phyloP scores from a whole-genome alignment of 2,113 vertebrate species.

The Rhagologus leucostigma region DNA sequence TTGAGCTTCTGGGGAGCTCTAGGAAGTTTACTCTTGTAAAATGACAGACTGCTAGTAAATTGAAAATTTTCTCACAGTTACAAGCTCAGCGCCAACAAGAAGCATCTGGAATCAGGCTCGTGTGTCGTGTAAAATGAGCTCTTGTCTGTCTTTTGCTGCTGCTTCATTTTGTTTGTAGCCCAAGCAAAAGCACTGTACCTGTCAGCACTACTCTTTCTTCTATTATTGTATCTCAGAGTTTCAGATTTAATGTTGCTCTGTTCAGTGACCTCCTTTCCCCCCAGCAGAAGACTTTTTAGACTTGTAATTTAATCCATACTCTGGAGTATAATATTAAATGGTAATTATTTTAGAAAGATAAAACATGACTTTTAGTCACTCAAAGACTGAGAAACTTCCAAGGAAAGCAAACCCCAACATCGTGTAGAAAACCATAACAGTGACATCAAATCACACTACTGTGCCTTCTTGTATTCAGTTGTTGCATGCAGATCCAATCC shows the following conservation, averaged over 20 bases:
- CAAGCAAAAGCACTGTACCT: background rate
- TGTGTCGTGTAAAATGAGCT: background rate
- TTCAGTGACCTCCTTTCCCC: background rate
- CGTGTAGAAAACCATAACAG: background rate
- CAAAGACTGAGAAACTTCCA: background rate
- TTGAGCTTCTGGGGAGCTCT: background rate
- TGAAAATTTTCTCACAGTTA: background rate
- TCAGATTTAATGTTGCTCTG: background rate
- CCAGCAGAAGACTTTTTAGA: background rate
- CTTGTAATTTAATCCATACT: background rate
- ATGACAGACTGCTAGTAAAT: background rate
- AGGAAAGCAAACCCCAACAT: background rate
- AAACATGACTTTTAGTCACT: background rate
- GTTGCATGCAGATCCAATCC: rapidly evolving
- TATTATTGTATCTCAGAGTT: background rate
- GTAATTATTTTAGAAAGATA: background rate
- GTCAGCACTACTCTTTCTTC: background rate
- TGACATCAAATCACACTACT: background rate
- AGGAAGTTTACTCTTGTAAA: background rate
- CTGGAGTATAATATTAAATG: background rate
- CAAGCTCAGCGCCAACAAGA: background rate
- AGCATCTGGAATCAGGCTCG: background rate
- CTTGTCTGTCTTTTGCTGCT: background rate
- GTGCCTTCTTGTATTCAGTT: background rate
- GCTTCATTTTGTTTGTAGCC: background rate